Conservation (phyloP, 2,113 vertebrate species). For the Bubo scandiacus region DNA sequence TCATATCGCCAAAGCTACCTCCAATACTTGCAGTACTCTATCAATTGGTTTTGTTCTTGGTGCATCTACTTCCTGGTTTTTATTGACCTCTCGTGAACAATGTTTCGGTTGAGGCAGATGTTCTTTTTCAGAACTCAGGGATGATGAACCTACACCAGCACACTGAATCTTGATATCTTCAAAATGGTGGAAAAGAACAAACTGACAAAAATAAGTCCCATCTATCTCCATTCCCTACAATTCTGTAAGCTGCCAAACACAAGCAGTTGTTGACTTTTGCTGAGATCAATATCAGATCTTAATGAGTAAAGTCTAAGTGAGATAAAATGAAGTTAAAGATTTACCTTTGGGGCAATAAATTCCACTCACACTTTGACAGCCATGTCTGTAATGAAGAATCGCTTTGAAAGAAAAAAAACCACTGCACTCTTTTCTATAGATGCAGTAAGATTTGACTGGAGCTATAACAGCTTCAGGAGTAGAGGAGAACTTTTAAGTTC, state of each 20-base stretch:
- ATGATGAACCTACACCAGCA: background rate
- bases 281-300: background rate
- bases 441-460: background rate
- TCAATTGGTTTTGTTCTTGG: background rate
- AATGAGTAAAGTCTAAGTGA: background rate
- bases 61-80: background rate
- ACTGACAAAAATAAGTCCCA: background rate
- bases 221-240: background rate
- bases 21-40: background rate
- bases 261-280: background rate
- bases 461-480: background rate
- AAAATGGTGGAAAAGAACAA: background rate
- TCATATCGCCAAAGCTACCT: background rate
- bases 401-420: background rate
- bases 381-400: background rate
- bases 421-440: background rate
- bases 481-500: background rate
- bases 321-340: background rate
- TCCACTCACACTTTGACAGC: background rate
- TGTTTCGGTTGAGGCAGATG: background rate
- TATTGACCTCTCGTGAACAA: background rate
- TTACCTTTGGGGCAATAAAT: background rate
- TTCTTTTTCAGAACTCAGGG: background rate
- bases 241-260: background rate
- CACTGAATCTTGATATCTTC: background rate